Percentiles rank a stretch among this genome's conserved stretches.
phyloP scores from a whole-genome alignment of 2,888 invertebrate genomes.

The Tetragonisca angustula region DNA sequence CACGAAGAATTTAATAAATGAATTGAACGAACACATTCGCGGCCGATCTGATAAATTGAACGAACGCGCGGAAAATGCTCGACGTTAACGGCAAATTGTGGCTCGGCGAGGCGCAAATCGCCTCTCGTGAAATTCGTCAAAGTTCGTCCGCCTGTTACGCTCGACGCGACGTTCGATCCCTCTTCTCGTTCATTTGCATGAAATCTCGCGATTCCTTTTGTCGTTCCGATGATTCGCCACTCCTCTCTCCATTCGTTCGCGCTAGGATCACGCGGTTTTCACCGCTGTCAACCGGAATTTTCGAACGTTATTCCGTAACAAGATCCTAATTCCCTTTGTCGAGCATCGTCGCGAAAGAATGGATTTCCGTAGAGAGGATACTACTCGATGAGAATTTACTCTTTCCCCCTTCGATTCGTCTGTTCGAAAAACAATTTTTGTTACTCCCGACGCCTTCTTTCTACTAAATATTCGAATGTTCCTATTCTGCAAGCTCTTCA shows the following conservation, averaged over 20 bases:
- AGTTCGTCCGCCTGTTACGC: not conserved
- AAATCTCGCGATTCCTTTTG: slow-evolving; percentile 11
- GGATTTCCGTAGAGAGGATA: not conserved
- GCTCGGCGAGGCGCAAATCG: slow-evolving; percentile 11
- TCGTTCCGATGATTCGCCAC: slow-evolving; percentile 2
- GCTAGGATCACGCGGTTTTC: not conserved
- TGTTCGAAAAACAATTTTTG: no score
- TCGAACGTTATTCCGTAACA: not conserved
- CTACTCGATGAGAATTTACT: no score
- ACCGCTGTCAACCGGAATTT: not conserved
- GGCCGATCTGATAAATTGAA: slow-evolving; percentile 49
- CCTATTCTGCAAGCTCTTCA: no score
- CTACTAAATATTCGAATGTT: no score
- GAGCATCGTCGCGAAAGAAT: not conserved
- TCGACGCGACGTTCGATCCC: not conserved
- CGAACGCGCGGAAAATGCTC: slow-evolving; percentile 24
- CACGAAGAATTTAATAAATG: slow-evolving; percentile 52
- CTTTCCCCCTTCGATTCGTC: no score
- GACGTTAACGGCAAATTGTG: slow-evolving; percentile 20
- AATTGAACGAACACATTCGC: slow-evolving; percentile 49
- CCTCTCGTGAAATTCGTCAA: slow-evolving; percentile 25
- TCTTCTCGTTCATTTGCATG: not conserved
- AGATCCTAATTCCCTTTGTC: not conserved
- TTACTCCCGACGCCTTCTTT: no score
- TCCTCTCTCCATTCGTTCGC: not conserved